Percentiles rank a stretch among this genome's conserved stretches.
Evolutionary conservation across 1,140 invertebrate species (phyloP).

Genomic region (Pseudomyrmex sp.): DNA sequence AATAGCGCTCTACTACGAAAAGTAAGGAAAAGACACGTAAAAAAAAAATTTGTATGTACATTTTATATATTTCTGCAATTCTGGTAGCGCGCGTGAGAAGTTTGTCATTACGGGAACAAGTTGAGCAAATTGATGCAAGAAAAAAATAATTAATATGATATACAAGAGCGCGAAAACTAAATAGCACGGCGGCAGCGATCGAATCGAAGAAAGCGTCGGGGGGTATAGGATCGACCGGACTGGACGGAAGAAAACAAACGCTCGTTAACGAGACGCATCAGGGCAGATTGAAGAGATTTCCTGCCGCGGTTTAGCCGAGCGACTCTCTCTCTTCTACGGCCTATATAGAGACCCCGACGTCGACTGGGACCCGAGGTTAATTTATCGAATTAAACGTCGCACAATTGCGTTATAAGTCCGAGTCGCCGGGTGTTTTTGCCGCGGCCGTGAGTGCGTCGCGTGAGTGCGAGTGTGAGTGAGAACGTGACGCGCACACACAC

Average conservation of each 20-base stretch:
- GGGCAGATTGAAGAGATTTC: slow-evolving; percentile 84
- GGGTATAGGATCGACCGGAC: slow-evolving; percentile 41
- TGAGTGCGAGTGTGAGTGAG: slow-evolving; percentile 4
- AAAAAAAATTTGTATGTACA: background rate
- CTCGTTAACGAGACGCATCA: slow-evolving; percentile 83
- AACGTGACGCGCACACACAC: background rate
- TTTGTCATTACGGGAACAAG: background rate
- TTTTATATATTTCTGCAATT: no score
- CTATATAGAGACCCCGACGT: slow-evolving; percentile 77
- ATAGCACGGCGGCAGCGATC: slow-evolving; percentile 21
- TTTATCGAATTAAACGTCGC: slow-evolving; percentile 83
- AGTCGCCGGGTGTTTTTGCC: slow-evolving; percentile 76
- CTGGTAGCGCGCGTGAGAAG: background rate
- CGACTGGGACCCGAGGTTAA: slow-evolving; percentile 80
- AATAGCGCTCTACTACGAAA: background rate
- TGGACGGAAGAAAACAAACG: slow-evolving; percentile 82
- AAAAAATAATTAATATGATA: background rate
- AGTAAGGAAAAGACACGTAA: slow-evolving; percentile 23
- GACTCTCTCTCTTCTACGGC: slow-evolving; percentile 72
- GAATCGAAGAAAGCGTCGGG: slow-evolving; percentile 64
- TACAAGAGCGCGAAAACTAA: background rate
- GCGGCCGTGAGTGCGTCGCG: background rate
- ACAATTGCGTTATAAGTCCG: slow-evolving; percentile 82
- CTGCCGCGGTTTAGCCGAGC: slow-evolving; percentile 79
- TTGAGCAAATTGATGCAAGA: no score